Base-by-base conservation (phyloP, 2,888 invertebrate genomes). In the Rosalia funebris region DNA sequence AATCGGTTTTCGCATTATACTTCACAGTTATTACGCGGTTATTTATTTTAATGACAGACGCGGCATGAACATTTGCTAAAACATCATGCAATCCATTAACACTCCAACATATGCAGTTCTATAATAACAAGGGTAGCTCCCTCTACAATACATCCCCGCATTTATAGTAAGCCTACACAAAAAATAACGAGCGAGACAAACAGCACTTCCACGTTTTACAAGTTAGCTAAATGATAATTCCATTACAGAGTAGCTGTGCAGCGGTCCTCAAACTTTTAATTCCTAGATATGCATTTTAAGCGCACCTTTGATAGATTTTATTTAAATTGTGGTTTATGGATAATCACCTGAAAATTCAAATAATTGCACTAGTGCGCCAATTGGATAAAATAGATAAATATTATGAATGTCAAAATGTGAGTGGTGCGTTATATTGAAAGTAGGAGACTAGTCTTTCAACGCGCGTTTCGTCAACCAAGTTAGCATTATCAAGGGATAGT, bases 141-240 rank as follows among this genome's bases (percentile, higher is more conserved):
- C 76, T 72, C 68, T 70, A 63, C 63, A 59, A 60, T 65, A 56
- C 69, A 60, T 59, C 71, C 70, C 65, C 57, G 73, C 71, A 69
- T 73, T 72, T 71, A 67, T 72, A 71, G 64, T 72, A 71, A 69
- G 69, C 73, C 70, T 65, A 66, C 69, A 62, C 70, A 68, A 76
- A 75, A 77, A 77, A 73, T 75, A 77, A 77, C 75, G 73, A 75
- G 70, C 70, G 70, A 60, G 63, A 70, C 74, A 78, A 77, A 77
- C 75, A 78, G 60, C 75, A 72, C 74, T 73, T 74, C 70, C 69
- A 73, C 75, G 70, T 75, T 76, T 77, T 75, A 75, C 75, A 76
- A 77, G 73, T 75, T 74, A 66, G 74, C 74, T 75, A 76, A 77
- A 77, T 76, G 75, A 74, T 77, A 78, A 77, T 78, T 77, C 75